Evolutionary conservation across 2,888 invertebrate genomes (phyloP).

Genomic region (Abscondita cerata): DNA sequence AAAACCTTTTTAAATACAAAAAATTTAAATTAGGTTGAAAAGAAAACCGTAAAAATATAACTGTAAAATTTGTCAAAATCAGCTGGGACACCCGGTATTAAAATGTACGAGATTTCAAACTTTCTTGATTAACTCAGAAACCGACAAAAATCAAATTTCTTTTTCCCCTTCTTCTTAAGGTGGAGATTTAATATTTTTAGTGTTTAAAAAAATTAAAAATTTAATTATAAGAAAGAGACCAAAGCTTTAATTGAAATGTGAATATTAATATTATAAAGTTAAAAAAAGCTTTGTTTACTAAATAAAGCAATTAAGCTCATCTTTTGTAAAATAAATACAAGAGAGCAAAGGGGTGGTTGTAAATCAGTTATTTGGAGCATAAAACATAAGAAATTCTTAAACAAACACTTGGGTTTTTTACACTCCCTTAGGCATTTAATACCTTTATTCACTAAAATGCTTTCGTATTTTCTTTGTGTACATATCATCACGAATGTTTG

Average conservation of each 20-base stretch:
- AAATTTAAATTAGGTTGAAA: too few species aligned
- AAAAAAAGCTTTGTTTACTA: constrained; percentile 2
- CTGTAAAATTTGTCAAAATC: too few species aligned
- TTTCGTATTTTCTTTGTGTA: constrained; percentile 25
- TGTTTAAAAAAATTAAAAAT: constrained; percentile 10
- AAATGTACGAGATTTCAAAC: too few species aligned
- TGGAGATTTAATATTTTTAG: not conserved
- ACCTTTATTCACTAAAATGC: constrained; percentile 26
- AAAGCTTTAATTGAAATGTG: not conserved
- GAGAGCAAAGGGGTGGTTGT: constrained; percentile 11
- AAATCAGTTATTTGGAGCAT: constrained; percentile 24
- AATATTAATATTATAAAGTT: not conserved
- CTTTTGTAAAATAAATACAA: constrained; percentile 6
- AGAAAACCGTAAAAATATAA: too few species aligned
- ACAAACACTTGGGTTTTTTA: constrained; percentile 33
- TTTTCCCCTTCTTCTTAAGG: too few species aligned
- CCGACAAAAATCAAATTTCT: too few species aligned
- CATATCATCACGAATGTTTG: constrained; percentile 33
- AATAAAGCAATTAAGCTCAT: constrained; percentile 21
- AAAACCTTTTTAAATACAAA: too few species aligned
- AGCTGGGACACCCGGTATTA: too few species aligned
- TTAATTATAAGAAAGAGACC: not conserved
- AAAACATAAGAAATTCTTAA: constrained; percentile 28
- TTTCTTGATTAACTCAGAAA: too few species aligned
- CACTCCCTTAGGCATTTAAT: constrained; percentile 27